A percentile compares a stretch with the other conserved stretches of the same genome.
These are phyloP conservation scores for Sylvia atricapilla DNA, from an alignment of 2,113 vertebrate genomes.

Conservation along the genomic window DNA sequence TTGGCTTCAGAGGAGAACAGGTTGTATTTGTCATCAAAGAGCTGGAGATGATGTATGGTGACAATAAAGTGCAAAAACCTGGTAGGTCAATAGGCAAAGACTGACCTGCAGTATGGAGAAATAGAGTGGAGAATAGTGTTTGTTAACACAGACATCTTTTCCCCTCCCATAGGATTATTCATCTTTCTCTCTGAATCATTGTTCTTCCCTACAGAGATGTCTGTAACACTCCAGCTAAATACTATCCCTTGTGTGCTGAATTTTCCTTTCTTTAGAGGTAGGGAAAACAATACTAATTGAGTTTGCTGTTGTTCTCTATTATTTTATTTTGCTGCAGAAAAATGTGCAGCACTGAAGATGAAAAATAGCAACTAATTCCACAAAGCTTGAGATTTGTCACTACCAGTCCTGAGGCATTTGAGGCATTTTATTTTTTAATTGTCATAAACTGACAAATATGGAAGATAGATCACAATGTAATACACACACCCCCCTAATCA, in stretches of 20 bases:
- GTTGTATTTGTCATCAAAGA: not conserved
- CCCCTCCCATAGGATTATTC: not conserved
- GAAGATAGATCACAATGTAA: conserved; percentile 15
- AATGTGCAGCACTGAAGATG: not conserved
- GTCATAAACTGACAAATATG: conserved; percentile 30
- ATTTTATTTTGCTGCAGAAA: conserved; percentile 9
- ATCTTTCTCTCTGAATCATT: not conserved
- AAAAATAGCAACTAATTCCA: not conserved
- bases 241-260: not conserved
- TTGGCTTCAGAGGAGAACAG: not conserved
- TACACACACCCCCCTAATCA: not conserved
- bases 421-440: conserved; percentile 53
- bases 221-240: not conserved
- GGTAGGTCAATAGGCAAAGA: not conserved
- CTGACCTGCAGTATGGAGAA: not conserved
- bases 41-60: not conserved
- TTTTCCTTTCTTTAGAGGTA: not conserved
- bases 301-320: not conserved
- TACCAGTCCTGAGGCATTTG: not conserved
- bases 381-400: conserved; percentile 23
- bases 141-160: not conserved
- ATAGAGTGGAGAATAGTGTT: not conserved
- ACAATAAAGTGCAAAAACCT: not conserved
- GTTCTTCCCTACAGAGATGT: not conserved
- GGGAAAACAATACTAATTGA: not conserved